phyloP scores from a whole-genome alignment of 2,797 vertebrate genomes.

The Fistularia commersonii region DNA sequence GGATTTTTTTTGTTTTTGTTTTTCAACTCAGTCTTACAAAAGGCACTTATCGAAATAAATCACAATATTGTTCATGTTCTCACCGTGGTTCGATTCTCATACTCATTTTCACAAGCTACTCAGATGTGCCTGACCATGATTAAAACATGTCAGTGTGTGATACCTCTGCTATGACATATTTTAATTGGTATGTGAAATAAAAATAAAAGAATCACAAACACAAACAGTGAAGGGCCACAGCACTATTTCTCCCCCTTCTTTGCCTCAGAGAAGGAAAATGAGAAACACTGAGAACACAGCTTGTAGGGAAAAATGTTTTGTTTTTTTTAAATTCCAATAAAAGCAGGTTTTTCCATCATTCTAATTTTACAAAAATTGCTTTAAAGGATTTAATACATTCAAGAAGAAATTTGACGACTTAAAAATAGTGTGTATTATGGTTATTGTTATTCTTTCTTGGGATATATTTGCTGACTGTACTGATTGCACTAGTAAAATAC shows the following conservation, averaged over 20 bases:
- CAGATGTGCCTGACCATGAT: constrained; percentile 67
- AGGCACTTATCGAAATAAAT: constrained; percentile 77
- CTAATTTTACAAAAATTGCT: too few species aligned
- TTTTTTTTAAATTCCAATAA: constrained; percentile 3
- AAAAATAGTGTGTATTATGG: constrained; percentile 6
- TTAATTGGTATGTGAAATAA: constrained; percentile 78
- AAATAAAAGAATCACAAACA: constrained; percentile 75
- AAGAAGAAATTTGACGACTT: too few species aligned
- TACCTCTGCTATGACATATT: constrained; percentile 77
- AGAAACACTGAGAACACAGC: constrained; percentile 58
- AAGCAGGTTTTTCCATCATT: too few species aligned
- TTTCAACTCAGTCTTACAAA: constrained; percentile 59
- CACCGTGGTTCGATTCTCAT: constrained; percentile 53
- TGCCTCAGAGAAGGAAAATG: constrained; percentile 64
- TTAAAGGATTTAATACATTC: too few species aligned
- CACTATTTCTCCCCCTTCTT: constrained; percentile 71
- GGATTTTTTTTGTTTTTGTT: constrained; percentile 80
- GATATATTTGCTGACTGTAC: neutral
- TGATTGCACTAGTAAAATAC: neutral
- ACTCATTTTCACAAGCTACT: constrained; percentile 50
- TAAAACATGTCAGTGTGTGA: constrained; percentile 74
- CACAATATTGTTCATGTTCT: constrained; percentile 74
- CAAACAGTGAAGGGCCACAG: constrained; percentile 73
- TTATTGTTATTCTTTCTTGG: constrained; percentile 11
- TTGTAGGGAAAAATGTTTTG: constrained; percentile 45